Percentiles rank a stretch among this genome's conserved stretches.
phyloP scores from a whole-genome alignment of 64 coral and sea anemone genomes.

The Montipora capricornis region DNA sequence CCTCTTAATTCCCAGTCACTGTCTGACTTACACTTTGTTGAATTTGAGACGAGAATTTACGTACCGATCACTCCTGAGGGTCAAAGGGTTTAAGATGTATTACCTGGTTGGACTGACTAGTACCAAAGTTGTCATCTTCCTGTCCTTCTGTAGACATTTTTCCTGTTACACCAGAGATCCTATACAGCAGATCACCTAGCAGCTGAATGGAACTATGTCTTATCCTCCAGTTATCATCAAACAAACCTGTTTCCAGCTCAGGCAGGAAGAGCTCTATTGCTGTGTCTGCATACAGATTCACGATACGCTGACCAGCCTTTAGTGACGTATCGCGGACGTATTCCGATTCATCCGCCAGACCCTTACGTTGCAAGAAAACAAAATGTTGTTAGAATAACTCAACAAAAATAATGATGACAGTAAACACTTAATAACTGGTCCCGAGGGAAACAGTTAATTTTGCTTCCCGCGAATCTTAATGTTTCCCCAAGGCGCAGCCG shows the following conservation, averaged over 20 bases:
- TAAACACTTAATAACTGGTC: too few relatives aligned
- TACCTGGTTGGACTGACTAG: conserved; percentile 92
- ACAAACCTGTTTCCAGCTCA: conserved; percentile 88
- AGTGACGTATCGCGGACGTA: conserved; percentile 94
- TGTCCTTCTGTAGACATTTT: conserved; percentile 99
- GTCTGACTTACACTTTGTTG: too few relatives aligned
- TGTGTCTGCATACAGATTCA: conserved; percentile 89
- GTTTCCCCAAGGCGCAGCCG: too few relatives aligned
- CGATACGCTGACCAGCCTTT: conserved; percentile 91
- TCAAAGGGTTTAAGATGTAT: neutral
- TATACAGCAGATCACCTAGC: conserved; percentile 94
- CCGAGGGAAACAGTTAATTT: too few relatives aligned
- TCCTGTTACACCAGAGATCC: conserved; percentile 94
- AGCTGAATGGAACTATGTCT: conserved; percentile 93
- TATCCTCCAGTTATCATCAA: conserved; percentile 99
- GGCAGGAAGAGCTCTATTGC: conserved; percentile 95
- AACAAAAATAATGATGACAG: too few relatives aligned
- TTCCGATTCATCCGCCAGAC: conserved; percentile 95
- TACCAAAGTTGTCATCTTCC: conserved; percentile 99
- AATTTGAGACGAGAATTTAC: too few relatives aligned
- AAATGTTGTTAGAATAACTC: neutral
- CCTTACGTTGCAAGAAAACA: conserved; percentile 48
- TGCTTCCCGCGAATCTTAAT: too few relatives aligned
- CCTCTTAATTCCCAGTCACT: too few relatives aligned
- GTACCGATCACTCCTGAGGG: too few relatives aligned